Evolutionary conservation across 92 coral and sea anemone species (phyloP), one percentile per base, ranked within the genome.

Genomic region (Actinostola sp.): DNA sequence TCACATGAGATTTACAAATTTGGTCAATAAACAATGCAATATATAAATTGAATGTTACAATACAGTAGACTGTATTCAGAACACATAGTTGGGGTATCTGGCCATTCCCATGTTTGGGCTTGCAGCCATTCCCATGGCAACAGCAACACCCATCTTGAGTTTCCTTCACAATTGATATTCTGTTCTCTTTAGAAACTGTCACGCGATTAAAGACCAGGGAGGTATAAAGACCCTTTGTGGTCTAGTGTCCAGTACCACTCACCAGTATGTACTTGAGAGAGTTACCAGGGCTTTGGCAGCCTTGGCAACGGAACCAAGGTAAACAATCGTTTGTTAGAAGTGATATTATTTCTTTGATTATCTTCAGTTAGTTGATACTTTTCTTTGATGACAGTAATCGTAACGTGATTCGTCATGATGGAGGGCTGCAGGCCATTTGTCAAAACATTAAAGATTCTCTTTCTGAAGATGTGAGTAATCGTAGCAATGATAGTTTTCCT

Each of bases 351-450:
- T 2, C 15, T 46, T 46, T 46, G 19, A 46, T 46, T 39, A 39
- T 14, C n/a, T n/a, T n/a, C n/a, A n/a, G n/a, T n/a, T n/a, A n/a
- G n/a, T n/a, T n/a, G n/a, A n/a, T 7, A 39, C 45, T 39, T 39
- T 39, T 45, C 12, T 29, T 43, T 56, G 3, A 20, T 63, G 4
- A 61, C 28, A 93, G 98, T 30, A 93, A 91, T 62, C 92, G 93
- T 44, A 88, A 84, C 70, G 75, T 82, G 8, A 92, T 93, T 29
- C 88, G 98, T 8, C 90, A 90, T 45, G 74, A 88, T 39, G 98
- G 98, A 23, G 98, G 98, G 13, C 78, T 93, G 62, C 83, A 84
- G 39, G 86, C 68, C 29, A 86, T 93, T 55, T 88, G 86, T 55
- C 82, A 75, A 62, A 88, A 61, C 55, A 50, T 93, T 12, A 82